Base-by-base conservation (phyloP, 1,140 invertebrate genomes). In the Cyclina sinensis region DNA sequence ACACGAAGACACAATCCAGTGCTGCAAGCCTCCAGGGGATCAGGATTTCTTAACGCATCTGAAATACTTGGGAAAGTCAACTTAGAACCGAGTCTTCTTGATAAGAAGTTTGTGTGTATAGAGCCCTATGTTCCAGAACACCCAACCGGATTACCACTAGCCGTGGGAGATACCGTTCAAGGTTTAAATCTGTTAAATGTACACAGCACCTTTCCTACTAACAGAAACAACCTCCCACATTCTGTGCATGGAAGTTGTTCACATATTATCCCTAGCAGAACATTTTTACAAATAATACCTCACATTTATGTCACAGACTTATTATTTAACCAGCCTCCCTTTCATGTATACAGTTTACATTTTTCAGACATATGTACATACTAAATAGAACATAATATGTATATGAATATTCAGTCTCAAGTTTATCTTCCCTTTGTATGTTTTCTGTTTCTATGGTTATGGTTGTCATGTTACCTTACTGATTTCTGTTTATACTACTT, bases 101-200 rank as follows among this genome's bases (percentile, higher is more conserved):
- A 97, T 16, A 94, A 94, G 91, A 98, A 97, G 54, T 98, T 98
- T 79, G 97, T 99, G 70, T 99, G 98, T 96, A 96, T 98, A 87
- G 97, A 98, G 95, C 97, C 97, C 62, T 98, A 98, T 95, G 97
- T 90, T n/a, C 96, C 97, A 79, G 96, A 96, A 46, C 96, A 91
- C 18, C 62, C 85, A 21, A 97, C 97, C 4, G 98, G 98, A 94
- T 96, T 99, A 43, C 96, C 97, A 57, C 97, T 99, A 88, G 97
- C 97, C 92, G 97, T 98, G 93, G 98, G 98, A 62, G 98, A 99
- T 94, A 97, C 99, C 89, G 97, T 99, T 80, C 98, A 99, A 97
- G 97, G 98, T 98, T 91, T 90, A 74, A 78, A 59, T 32, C 65
- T 70, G 35, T 70, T 70, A 24, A 18, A 70, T 70, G 65, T 70